Base-by-base conservation (phyloP, 2,888 invertebrate genomes). In the Falcaria lacertinaria region DNA sequence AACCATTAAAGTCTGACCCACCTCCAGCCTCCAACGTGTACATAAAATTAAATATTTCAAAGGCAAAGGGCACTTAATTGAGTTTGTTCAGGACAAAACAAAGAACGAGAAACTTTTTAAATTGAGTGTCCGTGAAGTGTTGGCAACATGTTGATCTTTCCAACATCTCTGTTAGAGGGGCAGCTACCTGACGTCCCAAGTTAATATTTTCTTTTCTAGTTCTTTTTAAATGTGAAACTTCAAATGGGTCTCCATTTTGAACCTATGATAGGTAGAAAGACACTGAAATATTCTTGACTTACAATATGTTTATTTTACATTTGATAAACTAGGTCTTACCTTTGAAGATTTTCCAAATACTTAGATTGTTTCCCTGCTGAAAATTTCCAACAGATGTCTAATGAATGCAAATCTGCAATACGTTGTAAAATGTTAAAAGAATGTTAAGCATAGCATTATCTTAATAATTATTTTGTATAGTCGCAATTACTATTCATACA, bases 31-130 rank as follows among this genome's bases (percentile, higher is more conserved):
- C n/a, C n/a, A 48, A 46, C 48, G 50, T 49, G 52, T 55, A 72
- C 66, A 67, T 67, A 69, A 77, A 81, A 79, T 82, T 80, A 80
- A 84, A 81, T 74, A 80, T 77, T 82, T 68, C 64, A 70, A 79
- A 77, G 75, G 75, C 77, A 80, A 80, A 81, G 78, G 78, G 78
- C 80, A 86, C 76, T 80, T 88, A 87, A 88, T 88, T 87, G 86
- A 85, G 88, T 89, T 88, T 89, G 86, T 83, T 88, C 83, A 87
- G 88, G 86, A 86, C 82, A 85, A 88, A 88, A 89, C 87, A 88
- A 88, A 89, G 85, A 86, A 56, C 54, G 62, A 60, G 62, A 76
- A 84, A 88, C 80, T 83, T 89, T 85, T 88, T 89, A 89, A 89
- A 89, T 89, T 88, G 88, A 86, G 78, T 80, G 85, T 81, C 84